Evolutionary conservation across 2,888 invertebrate genomes (phyloP).

Genomic region (Tetrapedia diversipes): DNA sequence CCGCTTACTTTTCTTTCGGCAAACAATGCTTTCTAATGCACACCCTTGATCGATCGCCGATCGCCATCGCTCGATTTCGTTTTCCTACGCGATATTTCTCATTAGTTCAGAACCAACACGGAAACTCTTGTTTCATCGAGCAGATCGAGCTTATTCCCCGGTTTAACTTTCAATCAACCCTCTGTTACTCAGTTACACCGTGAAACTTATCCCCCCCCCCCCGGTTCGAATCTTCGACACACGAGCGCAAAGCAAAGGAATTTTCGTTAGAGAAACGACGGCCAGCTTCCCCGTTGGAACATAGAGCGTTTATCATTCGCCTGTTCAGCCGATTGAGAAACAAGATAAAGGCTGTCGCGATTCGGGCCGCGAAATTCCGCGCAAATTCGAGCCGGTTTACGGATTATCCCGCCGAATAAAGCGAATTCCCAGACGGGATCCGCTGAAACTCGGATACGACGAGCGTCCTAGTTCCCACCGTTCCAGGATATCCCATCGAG

Average conservation of each 20-base stretch:
- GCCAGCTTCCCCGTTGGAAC: not conserved
- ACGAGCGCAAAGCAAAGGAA: no score
- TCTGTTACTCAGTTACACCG: not conserved
- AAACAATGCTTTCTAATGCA: not conserved
- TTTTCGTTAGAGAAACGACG: not conserved
- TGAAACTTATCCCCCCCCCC: not conserved
- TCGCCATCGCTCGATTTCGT: slow-evolving; percentile 14
- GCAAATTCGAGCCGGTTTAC: slow-evolving; percentile 31
- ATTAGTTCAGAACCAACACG: not conserved
- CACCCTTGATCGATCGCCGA: slow-evolving; percentile 23
- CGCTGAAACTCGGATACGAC: slow-evolving; percentile 27
- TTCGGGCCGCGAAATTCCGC: slow-evolving; percentile 25
- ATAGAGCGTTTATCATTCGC: slow-evolving; percentile 1
- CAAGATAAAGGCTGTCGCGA: slow-evolving; percentile 15
- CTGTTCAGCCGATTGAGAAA: not conserved
- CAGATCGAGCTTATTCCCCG: not conserved
- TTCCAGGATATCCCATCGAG: slow-evolving; percentile 30
- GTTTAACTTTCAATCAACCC: not conserved
- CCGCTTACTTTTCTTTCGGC: slow-evolving; percentile 18
- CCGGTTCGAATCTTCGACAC: no score
- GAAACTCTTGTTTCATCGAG: not conserved
- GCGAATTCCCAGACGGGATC: slow-evolving; percentile 40
- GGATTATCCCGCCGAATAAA: slow-evolving; percentile 39
- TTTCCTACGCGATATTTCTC: slow-evolving; percentile 24
- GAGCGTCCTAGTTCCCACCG: slow-evolving; percentile 39